Evolutionary conservation across 2,888 invertebrate genomes (phyloP).

Genomic region (Pterostichus niger): DNA sequence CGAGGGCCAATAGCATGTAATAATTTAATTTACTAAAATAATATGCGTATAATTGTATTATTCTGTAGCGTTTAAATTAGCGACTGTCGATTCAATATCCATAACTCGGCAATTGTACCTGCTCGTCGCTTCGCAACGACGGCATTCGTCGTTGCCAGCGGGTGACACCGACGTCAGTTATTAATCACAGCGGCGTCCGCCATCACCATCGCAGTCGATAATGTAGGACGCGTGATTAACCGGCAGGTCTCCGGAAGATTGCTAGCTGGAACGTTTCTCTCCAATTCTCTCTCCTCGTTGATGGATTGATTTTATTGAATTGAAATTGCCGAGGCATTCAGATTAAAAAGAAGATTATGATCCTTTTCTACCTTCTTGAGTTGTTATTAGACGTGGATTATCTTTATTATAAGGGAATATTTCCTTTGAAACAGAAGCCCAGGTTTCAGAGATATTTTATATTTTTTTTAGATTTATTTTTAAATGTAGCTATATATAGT

Average conservation of each 20-base stretch:
- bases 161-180: conserved; percentile 25
- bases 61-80: conserved; percentile 16
- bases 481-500: not conserved
- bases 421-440: not conserved
- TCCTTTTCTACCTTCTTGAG: conserved; percentile 18
- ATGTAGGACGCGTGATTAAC: conserved; percentile 52
- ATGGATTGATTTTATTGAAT: conserved; percentile 52
- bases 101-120: conserved; percentile 28
- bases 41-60: conserved; percentile 18
- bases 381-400: conserved; percentile 15
- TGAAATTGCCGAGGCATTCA: conserved; percentile 15
- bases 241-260: conserved; percentile 40
- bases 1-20: conserved; percentile 7
- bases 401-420: conserved; percentile 27
- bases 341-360: conserved; percentile 35
- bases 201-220: conserved; percentile 19
- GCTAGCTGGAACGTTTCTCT: conserved; percentile 23
- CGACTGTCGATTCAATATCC: not conserved
- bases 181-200: conserved; percentile 37
- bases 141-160: not conserved
- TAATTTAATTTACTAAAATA: conserved; percentile 41
- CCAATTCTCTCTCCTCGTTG: not conserved
- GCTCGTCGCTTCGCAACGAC: not conserved
- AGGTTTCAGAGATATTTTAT: not conserved
- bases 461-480: conserved; percentile 17